Base-by-base conservation (phyloP, 2,888 invertebrate genomes). In the Mythimna lalbum region DNA sequence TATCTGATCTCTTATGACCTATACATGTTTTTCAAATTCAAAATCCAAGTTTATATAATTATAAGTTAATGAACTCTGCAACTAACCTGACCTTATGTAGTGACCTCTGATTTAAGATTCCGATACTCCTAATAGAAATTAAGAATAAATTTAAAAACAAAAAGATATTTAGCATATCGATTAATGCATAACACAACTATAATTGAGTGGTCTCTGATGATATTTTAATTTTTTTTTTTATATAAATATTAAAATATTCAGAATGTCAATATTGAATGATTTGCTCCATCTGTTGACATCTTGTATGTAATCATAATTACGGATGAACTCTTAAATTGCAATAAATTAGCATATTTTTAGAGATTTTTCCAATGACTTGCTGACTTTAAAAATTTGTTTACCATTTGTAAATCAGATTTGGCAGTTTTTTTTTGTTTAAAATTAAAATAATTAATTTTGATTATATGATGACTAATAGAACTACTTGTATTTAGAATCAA, bases 51-150 rank as follows among this genome's bases (percentile, higher is more conserved):
- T 49, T 47, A 19, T 19, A 7, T 6, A 6, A 64, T 62, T 39
- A 64, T 60, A 52, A 64, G 72, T 75, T 69, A 76, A 67, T 68
- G 69, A 79, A 73, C 76, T 69, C 31, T 71, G 43, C 57, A 74
- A 69, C 60, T 59, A 50, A 65, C 4, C 17, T 43, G 53, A 72
- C 56, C 66, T 71, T 62, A 63, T 72, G 21, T 65, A 56, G 10
- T 71, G 76, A 80, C 81, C 73, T 72, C 66, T 60, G 55, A 36
- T 57, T 72, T 69, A 60, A 36, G 12, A 52, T 57, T 52, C 53
- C 63, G 55, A 53, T 76, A 63, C 33, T 50, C 27, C 33, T 31
- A 52, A 63, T 36, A 63, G 31, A 71, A 61, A 69, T 55, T 10
- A 43, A 36, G 3, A 59, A 56, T 53, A 66, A 73, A 62, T 67